Evolutionary conservation across 2,113 vertebrate genomes (phyloP).

Genomic region (Vidua macroura): DNA sequence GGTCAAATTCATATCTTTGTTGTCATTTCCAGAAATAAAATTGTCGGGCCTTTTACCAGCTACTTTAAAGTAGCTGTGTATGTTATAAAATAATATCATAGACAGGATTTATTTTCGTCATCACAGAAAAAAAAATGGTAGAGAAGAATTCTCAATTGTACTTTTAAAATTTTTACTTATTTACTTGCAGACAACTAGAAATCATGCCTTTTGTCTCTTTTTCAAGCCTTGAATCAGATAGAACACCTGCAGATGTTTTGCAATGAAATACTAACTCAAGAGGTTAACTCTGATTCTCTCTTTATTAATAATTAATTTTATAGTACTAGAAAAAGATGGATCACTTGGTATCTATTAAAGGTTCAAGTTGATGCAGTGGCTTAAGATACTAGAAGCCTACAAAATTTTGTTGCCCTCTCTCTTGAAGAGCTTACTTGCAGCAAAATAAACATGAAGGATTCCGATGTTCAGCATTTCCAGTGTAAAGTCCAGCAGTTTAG

Average conservation of each 20-base stretch:
- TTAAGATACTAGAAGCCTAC: background rate
- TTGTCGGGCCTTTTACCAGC: background rate
- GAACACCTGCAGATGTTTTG: background rate
- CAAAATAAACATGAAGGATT: background rate
- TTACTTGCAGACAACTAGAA: background rate
- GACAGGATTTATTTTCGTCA: background rate
- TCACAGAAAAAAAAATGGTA: background rate
- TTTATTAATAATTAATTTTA: background rate
- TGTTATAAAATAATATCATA: background rate
- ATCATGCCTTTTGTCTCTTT: background rate
- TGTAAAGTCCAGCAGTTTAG: background rate
- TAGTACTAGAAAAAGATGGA: background rate
- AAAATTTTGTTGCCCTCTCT: background rate
- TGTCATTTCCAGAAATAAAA: conserved; percentile 3
- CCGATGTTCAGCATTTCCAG: background rate
- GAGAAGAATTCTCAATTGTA: background rate
- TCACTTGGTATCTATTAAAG: background rate
- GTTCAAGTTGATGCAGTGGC: background rate
- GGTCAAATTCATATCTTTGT: background rate
- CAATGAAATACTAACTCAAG: background rate
- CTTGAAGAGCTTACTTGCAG: background rate
- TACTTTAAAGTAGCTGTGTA: background rate
- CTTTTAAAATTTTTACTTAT: background rate
- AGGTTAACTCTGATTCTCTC: background rate
- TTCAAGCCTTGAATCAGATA: background rate